A percentile compares a stretch with the other conserved stretches of the same genome.
phyloP scores from a whole-genome alignment of 2,888 invertebrate species.

The Scaptomyza flava region DNA sequence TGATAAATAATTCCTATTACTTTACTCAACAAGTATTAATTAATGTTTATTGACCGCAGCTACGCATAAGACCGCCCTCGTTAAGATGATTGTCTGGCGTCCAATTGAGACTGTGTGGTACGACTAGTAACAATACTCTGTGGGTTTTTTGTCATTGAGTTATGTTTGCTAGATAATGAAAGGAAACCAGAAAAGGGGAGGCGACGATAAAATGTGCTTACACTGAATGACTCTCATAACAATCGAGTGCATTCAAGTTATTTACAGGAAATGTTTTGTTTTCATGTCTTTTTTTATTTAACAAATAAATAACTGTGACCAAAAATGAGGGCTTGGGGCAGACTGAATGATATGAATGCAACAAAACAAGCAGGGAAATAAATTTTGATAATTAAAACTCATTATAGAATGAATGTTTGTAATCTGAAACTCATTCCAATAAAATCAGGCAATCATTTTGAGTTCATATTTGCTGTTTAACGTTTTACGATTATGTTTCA shows the following conservation, averaged over 20 bases:
- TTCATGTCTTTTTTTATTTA: conserved; percentile 1
- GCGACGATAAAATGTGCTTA: neutral
- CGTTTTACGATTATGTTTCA: conserved; percentile 25
- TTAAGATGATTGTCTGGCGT: conserved; percentile 20
- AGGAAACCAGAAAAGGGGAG: conserved; percentile 1
- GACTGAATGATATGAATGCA: conserved; percentile 26
- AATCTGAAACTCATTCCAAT: neutral
- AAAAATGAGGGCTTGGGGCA: neutral
- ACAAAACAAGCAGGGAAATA: conserved; percentile 9
- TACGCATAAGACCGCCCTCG: conserved; percentile 14
- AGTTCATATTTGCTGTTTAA: neutral
- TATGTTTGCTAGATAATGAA: conserved; percentile 5
- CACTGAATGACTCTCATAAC: neutral
- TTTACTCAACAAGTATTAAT: too few relatives aligned
- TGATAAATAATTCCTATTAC: conserved; percentile 1
- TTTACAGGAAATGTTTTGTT: conserved; percentile 47
- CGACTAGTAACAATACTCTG: neutral
- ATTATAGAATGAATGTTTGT: conserved; percentile 10
- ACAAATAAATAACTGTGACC: conserved; percentile 14
- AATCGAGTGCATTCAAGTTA: conserved; percentile 15
- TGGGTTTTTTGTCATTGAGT: neutral
- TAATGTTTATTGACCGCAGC: neutral
- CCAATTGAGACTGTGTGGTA: conserved; percentile 18
- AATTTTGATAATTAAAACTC: conserved; percentile 5
- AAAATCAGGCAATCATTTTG: conserved; percentile 15